Evolutionary conservation across 2,113 vertebrate genomes (phyloP), one percentile per base, ranked within the genome.

Genomic region (Pao palembangensis): DNA sequence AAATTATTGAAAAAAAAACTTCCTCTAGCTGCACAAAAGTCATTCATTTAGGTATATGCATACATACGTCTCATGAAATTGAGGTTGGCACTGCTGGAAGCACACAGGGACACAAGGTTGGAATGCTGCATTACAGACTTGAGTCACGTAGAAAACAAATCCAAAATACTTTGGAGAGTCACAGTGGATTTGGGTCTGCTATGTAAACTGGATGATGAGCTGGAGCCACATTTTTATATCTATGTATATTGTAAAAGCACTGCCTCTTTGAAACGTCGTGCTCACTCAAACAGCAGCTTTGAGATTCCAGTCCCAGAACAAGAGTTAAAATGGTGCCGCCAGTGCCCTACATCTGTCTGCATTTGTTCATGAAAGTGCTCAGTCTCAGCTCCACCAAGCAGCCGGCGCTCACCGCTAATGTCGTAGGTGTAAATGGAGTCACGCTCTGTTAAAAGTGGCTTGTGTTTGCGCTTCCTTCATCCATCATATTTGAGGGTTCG

Each of bases 391-490:
- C 65, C 58, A 55, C 23, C 60, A 56, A 61, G 34, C 69, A 49
- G 62, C 47, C 64, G n/a, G 50, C 31, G 34, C 60, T 59, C 67
- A 6, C 59, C 51, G 60, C 62, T 72, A 68, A 72, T 73, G 69
- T 56, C 67, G 78, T 58, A 79, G 76, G 76, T 88, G 83, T 85
- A 80, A 86, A 86, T 80, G 84, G 81, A 83, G 84, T 83, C 82
- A 68, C 64, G 81, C 83, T 84, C 79, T 60, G 75, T n/a, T 72
- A 67, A 81, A 77, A 79, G 73, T 76, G 76, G 62, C 56, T 68
- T 58, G 65, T 74, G 80, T 70, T 76, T 38, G 14, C 14, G 15
- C 74, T 70, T 34, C 42, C 53, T 64, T 82, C 84, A 88, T 88
- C 84, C 82, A 82, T 85, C 83, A 87, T 64, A 73, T 74, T 76